A percentile compares a stretch with the other conserved stretches of the same genome.
Conservation (phyloP, 1,140 invertebrate genomes). For the Pseudomyrmex concolor region DNA sequence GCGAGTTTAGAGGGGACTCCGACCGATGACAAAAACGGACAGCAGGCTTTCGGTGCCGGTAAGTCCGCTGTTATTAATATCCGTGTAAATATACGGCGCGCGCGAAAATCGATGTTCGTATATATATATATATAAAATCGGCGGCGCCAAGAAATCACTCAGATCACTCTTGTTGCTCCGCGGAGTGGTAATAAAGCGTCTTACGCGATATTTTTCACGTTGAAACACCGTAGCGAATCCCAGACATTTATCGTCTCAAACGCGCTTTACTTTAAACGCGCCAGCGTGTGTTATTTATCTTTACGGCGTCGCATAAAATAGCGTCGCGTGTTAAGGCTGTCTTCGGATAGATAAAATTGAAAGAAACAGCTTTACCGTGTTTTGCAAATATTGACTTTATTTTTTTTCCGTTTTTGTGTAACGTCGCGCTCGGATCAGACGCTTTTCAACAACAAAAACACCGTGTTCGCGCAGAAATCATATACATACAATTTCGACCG, state of each 20-base stretch:
- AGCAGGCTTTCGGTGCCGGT: slow-evolving; percentile 90
- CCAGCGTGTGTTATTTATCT: background rate
- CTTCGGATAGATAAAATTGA: slow-evolving; percentile 24
- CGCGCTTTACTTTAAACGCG: background rate
- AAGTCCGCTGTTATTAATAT: slow-evolving; percentile 79
- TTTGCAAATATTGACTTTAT: background rate
- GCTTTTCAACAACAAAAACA: background rate
- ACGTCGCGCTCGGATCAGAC: background rate
- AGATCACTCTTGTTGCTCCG: background rate
- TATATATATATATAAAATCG: too few relatives aligned
- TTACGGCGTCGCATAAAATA: slow-evolving; percentile 1
- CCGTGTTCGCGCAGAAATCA: background rate
- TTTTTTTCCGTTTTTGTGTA: background rate
- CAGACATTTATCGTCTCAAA: slow-evolving; percentile 22
- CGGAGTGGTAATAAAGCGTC: slow-evolving; percentile 7
- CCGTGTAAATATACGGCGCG: background rate
- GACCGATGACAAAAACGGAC: slow-evolving; percentile 91
- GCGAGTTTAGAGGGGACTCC: slow-evolving; percentile 90
- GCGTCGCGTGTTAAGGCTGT: background rate
- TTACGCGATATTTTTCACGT: slow-evolving; percentile 32
- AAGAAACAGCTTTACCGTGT: background rate
- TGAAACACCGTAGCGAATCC: background rate
- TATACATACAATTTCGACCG: slow-evolving; percentile 15
- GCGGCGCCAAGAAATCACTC: slow-evolving; percentile 9
- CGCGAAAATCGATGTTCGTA: slow-evolving; percentile 15